These are phyloP conservation scores for Zaprionus gabonicus DNA, from an alignment of 1,140 invertebrate species.

Conservation along the genomic window DNA sequence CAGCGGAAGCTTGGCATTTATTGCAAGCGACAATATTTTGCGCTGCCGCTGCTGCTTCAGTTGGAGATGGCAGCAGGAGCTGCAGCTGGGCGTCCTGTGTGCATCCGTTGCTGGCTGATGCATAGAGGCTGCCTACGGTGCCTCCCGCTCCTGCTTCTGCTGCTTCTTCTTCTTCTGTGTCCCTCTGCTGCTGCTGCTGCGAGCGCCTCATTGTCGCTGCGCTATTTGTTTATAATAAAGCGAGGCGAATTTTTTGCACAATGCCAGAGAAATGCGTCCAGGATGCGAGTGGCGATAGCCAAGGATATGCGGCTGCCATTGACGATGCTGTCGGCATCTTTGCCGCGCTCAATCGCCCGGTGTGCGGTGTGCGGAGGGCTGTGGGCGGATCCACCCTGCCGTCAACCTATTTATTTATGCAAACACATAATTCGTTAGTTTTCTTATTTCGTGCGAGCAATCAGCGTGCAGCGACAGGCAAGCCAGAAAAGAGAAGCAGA, in stretches of 20 bases:
- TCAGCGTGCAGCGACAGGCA: constrained; percentile 32
- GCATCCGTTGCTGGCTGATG: constrained; percentile 36
- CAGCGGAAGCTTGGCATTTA: constrained; percentile 81
- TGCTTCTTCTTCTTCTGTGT: background rate
- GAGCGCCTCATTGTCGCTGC: constrained; percentile 41
- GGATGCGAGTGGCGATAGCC: constrained; percentile 27
- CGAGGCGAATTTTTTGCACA: constrained; percentile 49
- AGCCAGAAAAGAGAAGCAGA: background rate
- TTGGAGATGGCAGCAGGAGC: background rate
- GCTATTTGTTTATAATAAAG: constrained; percentile 63
- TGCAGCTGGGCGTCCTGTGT: constrained; percentile 31
- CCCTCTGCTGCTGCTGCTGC: background rate
- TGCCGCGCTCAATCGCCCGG: constrained; percentile 28
- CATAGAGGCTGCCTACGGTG: constrained; percentile 19
- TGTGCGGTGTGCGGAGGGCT: background rate
- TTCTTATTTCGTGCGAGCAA: constrained; percentile 42
- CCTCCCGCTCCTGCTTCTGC: background rate
- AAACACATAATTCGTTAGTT: constrained; percentile 46
- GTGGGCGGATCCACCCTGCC: background rate
- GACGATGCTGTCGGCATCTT: constrained; percentile 18
- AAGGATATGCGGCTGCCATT: constrained; percentile 21
- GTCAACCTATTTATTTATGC: constrained; percentile 49
- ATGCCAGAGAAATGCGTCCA: constrained; percentile 27
- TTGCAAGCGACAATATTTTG: constrained; percentile 79
- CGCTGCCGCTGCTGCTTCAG: constrained; percentile 33